Evolutionary conservation across 2,113 vertebrate species (phyloP), one percentile per base, ranked within the genome.

Genomic region (Manacus vitellinus): DNA sequence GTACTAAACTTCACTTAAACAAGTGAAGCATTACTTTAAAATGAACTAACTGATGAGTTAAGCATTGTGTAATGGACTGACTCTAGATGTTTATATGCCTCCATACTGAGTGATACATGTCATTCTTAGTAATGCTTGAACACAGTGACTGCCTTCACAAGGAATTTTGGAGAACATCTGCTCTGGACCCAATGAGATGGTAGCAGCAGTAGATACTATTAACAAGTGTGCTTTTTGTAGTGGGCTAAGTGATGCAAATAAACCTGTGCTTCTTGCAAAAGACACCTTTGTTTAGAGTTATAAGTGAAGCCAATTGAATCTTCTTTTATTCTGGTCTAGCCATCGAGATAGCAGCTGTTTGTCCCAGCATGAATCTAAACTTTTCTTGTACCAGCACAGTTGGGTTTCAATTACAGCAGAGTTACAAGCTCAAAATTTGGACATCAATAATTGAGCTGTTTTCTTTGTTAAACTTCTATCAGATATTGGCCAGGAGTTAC

Each of bases 221-320:
- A 90, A 96, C 77, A 97, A 89, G 80, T 55, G 31, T 51, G 83
- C 61, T 89, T 93, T 93, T 93, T 97, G 85, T 97, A 43, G 75
- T 54, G 51, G 55, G 25, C 43, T 70, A 24, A 81, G 51, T 23
- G 82, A 93, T 93, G 80, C 47, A 89, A 91, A 73, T 75, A 92
- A 96, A 94, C 84, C 75, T 94, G 43, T 14, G 2, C 47, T 93
- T 85, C 85, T 92, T 71, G 89, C 61, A 94, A 92, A 81, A 93
- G 86, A 82, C 61, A 81, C 91, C 80, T 96, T 93, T 97, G 90
- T 97, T 93, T 56, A 44, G 52, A 78, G 54, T 94, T 91, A 80
- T 61, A 93, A 96, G 92, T 95, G 63, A 94, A 94, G 44, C 67
- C 92, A 88, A 61, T 93, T 95, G 72, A 77, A 52, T 86, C 44